Conservation (phyloP, 2,888 invertebrate species). For the Amphipyra tragopoginis region DNA sequence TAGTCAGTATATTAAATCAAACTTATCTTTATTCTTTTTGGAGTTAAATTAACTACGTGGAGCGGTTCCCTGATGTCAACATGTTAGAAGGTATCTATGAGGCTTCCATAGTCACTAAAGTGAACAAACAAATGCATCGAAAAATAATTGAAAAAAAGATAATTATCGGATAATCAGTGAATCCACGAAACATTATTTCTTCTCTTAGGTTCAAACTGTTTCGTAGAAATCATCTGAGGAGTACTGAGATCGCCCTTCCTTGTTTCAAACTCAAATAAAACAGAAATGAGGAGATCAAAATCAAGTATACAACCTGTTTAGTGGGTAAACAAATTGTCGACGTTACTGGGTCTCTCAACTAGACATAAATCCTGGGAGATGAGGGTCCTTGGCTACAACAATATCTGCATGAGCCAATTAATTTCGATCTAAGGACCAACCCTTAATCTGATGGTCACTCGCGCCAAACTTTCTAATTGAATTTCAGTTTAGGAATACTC, state of each 20-base stretch:
- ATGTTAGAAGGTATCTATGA: no score
- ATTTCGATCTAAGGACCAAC: slow-evolving; percentile 81
- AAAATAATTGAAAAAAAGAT: no score
- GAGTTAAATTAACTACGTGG: no score
- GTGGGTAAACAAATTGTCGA: slow-evolving; percentile 53
- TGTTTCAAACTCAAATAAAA: slow-evolving; percentile 16
- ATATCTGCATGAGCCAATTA: slow-evolving; percentile 87
- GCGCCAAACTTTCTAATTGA: slow-evolving; percentile 76
- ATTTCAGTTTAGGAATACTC: slow-evolving; percentile 72
- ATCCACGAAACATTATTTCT: not conserved
- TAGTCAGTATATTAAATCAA: no score
- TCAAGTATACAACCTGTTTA: slow-evolving; percentile 26
- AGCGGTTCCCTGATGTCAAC: no score
- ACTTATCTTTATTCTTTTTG: no score
- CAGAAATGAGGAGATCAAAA: slow-evolving; percentile 24
- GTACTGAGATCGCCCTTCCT: not conserved
- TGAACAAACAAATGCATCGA: no score
- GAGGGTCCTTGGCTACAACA: slow-evolving; percentile 81
- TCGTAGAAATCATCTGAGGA: slow-evolving; percentile 4
- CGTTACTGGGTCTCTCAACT: slow-evolving; percentile 64
- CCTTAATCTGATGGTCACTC: slow-evolving; percentile 87
- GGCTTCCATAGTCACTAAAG: no score
- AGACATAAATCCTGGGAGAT: slow-evolving; percentile 82
- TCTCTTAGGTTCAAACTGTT: not conserved
- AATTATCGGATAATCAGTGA: no score